Conservation (phyloP, 2,888 invertebrate genomes). For the Micropterix aruncella region DNA sequence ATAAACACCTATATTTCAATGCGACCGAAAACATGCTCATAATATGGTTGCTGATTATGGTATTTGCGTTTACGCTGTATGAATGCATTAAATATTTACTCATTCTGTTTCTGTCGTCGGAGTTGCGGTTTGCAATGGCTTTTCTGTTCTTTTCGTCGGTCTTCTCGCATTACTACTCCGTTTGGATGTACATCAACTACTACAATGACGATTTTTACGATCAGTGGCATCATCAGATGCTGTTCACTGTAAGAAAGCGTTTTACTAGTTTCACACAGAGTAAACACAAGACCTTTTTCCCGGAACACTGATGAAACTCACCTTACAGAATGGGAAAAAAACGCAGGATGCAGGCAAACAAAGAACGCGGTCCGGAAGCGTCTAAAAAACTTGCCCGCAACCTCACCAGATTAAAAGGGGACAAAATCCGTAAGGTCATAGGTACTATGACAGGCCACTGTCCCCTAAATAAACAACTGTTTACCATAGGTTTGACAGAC, state of each 20-base stretch:
- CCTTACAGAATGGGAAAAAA: too few relatives aligned
- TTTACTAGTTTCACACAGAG: too few relatives aligned
- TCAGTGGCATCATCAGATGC: slow-evolving; percentile 55
- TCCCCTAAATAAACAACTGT: too few relatives aligned
- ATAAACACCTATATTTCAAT: slow-evolving; percentile 59
- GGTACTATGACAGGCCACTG: too few relatives aligned
- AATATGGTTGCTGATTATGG: slow-evolving; percentile 48
- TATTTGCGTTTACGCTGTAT: slow-evolving; percentile 42
- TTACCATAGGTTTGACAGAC: too few relatives aligned
- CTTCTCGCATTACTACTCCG: slow-evolving; percentile 55
- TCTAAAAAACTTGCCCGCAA: too few relatives aligned
- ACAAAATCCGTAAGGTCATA: too few relatives aligned
- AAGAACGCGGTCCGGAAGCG: too few relatives aligned
- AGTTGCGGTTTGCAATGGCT: slow-evolving; percentile 44
- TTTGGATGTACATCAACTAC: slow-evolving; percentile 58
- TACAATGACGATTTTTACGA: slow-evolving; percentile 58
- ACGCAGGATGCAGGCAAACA: too few relatives aligned
- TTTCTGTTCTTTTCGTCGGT: slow-evolving; percentile 44
- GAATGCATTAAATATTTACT: slow-evolving; percentile 44
- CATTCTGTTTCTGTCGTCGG: slow-evolving; percentile 31
- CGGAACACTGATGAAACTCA: too few relatives aligned
- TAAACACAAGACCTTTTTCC: too few relatives aligned
- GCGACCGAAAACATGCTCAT: slow-evolving; percentile 48
- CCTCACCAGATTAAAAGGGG: too few relatives aligned
- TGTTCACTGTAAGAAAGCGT: slow-evolving; percentile 39